Percentiles rank a stretch among this genome's conserved stretches.
phyloP scores from a whole-genome alignment of 2,888 invertebrate genomes.

The Thymelicus lineola region DNA sequence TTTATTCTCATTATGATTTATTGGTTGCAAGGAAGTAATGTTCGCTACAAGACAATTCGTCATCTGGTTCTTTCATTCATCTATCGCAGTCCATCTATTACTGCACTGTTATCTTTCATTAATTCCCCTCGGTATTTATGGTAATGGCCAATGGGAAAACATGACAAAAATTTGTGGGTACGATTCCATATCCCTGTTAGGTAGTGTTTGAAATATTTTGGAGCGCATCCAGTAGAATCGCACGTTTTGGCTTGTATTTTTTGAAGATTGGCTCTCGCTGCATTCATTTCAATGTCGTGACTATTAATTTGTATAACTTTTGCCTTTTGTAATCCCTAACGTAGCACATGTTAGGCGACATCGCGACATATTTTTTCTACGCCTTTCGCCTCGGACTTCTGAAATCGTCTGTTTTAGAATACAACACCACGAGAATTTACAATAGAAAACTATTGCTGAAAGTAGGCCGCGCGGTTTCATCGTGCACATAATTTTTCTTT shows the following conservation, averaged over 20 bases:
- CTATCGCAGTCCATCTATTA: no score
- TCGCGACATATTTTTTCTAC: background rate
- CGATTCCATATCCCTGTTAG: background rate
- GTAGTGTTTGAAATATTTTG: slow-evolving; percentile 6
- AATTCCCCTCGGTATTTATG: background rate
- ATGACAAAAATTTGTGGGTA: background rate
- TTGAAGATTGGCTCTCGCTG: slow-evolving; percentile 1
- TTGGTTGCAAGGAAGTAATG: background rate
- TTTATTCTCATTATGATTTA: background rate
- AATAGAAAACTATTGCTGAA: slow-evolving; percentile 4
- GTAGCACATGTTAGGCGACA: background rate
- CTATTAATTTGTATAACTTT: background rate
- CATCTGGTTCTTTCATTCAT: no score
- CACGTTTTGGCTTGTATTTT: slow-evolving; percentile 18
- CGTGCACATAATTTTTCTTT: background rate
- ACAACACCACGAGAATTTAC: background rate
- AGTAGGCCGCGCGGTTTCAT: background rate
- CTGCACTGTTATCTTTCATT: background rate
- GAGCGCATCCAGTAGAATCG: slow-evolving; percentile 21
- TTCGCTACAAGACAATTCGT: background rate
- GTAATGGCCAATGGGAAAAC: background rate
- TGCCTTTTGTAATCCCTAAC: background rate
- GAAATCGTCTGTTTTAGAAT: slow-evolving; percentile 3
- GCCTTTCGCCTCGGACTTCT: background rate
- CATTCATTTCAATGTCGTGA: background rate